Evolutionary conservation across 1,140 invertebrate genomes (phyloP).

Genomic region (Zaprionus capensis): DNA sequence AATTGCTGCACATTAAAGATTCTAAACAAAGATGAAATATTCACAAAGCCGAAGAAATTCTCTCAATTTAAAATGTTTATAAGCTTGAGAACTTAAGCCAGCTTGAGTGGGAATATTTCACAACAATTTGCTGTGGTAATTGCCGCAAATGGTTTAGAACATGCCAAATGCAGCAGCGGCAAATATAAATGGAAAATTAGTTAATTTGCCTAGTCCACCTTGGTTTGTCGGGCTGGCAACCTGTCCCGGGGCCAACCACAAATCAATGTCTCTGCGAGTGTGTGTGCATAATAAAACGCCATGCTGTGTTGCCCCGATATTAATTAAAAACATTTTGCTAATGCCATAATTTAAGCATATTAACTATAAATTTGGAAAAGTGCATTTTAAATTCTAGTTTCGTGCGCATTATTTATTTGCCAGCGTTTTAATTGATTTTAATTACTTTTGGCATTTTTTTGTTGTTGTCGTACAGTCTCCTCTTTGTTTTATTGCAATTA

Average conservation of each 20-base stretch:
- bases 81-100: not conserved
- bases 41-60: not conserved
- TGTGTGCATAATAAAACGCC: slow-evolving; percentile 34
- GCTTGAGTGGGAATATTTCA: slow-evolving; percentile 25
- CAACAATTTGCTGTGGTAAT: slow-evolving; percentile 62
- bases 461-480: slow-evolving; percentile 11
- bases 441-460: slow-evolving; percentile 25
- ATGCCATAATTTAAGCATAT: slow-evolving; percentile 75
- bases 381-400: slow-evolving; percentile 33
- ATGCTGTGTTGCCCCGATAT: slow-evolving; percentile 40
- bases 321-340: slow-evolving; percentile 75
- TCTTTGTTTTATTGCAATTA: slow-evolving; percentile 44
- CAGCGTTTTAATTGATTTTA: slow-evolving; percentile 64
- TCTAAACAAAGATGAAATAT: not conserved
- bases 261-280: slow-evolving; percentile 49
- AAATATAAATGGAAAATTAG: slow-evolving; percentile 73
- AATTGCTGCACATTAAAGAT: not conserved
- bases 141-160: slow-evolving; percentile 46
- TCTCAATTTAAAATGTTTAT: not conserved
- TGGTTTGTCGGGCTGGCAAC: not conserved
- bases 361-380: slow-evolving; percentile 23
- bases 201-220: slow-evolving; percentile 56
- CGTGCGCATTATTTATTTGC: slow-evolving; percentile 59
- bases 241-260: slow-evolving; percentile 29
- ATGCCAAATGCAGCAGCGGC: slow-evolving; percentile 17